Evolutionary conservation across 1,140 invertebrate genomes (phyloP), one percentile per base, ranked within the genome.

Genomic region (Penaeus indicus): DNA sequence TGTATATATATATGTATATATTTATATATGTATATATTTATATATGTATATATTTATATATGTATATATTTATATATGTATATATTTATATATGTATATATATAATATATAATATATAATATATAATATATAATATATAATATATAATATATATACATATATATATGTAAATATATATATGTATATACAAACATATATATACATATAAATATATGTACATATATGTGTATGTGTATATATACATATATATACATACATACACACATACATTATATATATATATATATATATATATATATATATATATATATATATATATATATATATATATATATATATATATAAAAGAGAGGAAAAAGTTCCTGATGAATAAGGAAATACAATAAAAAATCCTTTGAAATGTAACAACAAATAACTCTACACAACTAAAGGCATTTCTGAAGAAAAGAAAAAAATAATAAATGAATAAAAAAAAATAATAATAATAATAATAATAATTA

Each of bases 251-350:
- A 21, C 47, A 80, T 47, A 60, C 54, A 80, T 80, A 80, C 54
- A 80, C 54, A 80, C 54, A 80, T 54, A 80, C 54, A 80, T 80
- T 80, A 5, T 81, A 81, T 60, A 81, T 81, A 54, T 81, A 81
- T 81, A 61, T 81, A 81, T 61, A 81, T 81, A 81, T 81, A 81
- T 81, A 81, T 81, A 81, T 81, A 54, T 81, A 81, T 81, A 42
- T n/a, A n/a, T n/a, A n/a, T n/a, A n/a, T n/a, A 42, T 32, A 32
- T 32, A 32, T 32, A 32, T 32, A 32, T 32, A 32, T 32, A 32
- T 32, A 32, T 32, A 32, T 32, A 32, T 32, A 32, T 32, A 32
- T 32, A 32, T 32, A 32, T 32, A 32, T 32, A 42, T 7, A n/a
- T n/a, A n/a, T n/a, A n/a, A 38, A 1, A 85, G 22, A 63, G 22